phyloP scores from a whole-genome alignment of 2,797 vertebrate genomes.

The Notoglanidium macrostoma region DNA sequence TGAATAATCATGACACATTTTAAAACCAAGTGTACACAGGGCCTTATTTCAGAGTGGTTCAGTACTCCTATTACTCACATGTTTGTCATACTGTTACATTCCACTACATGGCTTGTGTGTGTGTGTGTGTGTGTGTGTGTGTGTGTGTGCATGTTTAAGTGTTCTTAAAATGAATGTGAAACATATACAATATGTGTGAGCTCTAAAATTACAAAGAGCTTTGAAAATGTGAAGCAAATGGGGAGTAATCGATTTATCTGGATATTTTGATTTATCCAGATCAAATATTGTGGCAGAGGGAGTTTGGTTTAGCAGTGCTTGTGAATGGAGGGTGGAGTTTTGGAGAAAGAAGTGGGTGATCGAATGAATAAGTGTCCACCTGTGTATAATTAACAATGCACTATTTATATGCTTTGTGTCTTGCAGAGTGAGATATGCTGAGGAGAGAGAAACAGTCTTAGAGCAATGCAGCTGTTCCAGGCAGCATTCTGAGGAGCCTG shows the following conservation, averaged over 20 bases:
- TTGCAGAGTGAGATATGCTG: neutral
- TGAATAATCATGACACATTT: no score
- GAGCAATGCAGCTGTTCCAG: neutral
- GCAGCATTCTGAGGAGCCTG: neutral
- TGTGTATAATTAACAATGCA: neutral
- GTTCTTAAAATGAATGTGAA: neutral
- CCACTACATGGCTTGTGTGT: slow-evolving; percentile 14
- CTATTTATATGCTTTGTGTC: neutral
- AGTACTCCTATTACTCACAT: no score
- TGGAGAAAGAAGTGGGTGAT: neutral
- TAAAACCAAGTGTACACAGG: no score
- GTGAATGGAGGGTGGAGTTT: neutral
- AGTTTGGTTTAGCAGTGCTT: neutral
- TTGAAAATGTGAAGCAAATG: neutral
- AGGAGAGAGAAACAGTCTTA: neutral
- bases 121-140: neutral
- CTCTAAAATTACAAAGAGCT: neutral
- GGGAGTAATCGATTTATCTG: neutral
- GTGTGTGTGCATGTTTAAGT: no score
- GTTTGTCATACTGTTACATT: neutral
- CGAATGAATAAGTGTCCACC: neutral
- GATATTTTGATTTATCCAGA: neutral
- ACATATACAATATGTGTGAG: neutral
- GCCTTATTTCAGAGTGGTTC: no score
- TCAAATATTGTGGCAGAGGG: neutral